Conservation (phyloP, 1,140 invertebrate species). For the Drosophila miranda region DNA sequence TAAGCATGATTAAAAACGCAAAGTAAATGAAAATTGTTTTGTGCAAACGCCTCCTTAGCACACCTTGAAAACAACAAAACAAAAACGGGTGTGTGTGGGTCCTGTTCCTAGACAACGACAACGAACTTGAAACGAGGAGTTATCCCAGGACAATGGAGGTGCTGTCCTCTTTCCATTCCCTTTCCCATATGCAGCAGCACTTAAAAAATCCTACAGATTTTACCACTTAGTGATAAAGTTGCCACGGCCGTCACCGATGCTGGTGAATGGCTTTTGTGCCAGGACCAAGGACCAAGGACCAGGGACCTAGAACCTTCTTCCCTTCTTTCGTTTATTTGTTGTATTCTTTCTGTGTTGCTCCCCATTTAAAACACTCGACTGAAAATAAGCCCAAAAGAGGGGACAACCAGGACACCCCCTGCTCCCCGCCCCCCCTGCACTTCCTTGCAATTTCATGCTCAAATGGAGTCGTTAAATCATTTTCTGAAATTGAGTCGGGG, state of each 20-base stretch:
- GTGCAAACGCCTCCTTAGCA: conserved; percentile 78
- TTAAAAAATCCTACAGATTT: conserved; percentile 80
- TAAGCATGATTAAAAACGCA: conserved; percentile 79
- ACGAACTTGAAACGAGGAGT: conserved; percentile 52
- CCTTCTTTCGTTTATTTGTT: conserved; percentile 4
- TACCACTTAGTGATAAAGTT: conserved; percentile 78
- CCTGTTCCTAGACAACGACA: conserved; percentile 33
- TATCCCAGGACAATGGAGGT: conserved; percentile 60
- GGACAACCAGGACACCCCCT: conserved; percentile 3
- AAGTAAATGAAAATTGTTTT: conserved; percentile 79
- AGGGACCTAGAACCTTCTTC: conserved; percentile 2
- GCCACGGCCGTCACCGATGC: not conserved
- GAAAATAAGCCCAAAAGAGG: conserved; percentile 58
- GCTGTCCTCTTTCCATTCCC: conserved; percentile 12
- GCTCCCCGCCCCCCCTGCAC: not conserved
- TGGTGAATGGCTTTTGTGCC: conserved; percentile 66
- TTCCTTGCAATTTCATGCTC: conserved; percentile 72
- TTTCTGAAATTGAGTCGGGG: conserved; percentile 79
- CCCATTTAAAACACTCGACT: conserved; percentile 58
- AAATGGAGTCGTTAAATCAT: conserved; percentile 80
- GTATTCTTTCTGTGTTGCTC: conserved; percentile 25
- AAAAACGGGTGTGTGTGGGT: conserved; percentile 16
- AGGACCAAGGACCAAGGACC: conserved; percentile 27
- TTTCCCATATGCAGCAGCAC: conserved; percentile 45
- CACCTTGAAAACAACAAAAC: conserved; percentile 75